Base-by-base conservation (phyloP, 1,140 invertebrate species). In the Cydia splendana region DNA sequence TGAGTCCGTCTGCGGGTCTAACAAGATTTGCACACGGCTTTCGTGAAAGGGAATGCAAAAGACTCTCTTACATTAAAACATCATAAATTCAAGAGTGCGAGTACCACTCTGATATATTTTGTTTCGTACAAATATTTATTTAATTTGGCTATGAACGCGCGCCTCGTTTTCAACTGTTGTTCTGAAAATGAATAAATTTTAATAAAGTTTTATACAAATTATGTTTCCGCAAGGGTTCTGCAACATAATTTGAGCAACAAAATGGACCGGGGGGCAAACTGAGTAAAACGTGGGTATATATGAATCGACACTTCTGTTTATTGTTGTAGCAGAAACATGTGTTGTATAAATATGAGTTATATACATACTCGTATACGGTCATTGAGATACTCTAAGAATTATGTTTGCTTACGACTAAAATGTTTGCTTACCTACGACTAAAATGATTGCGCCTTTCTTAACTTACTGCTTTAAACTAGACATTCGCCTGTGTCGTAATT, bases 51-150 rank as follows among this genome's bases (percentile, higher is more conserved):
- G 67, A 71, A 71, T 71, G 67, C n/a, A 38, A 71, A 71, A 71
- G 42, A 38, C 34, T 34, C 67, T 71, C 34, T 38, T 20, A 71
- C 67, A 71, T 71, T 71, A 71, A 71, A 71, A 34, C 67, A 71
- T 71, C 67, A 71, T 71, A 45, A 71, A 71, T 42, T 71, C 67
- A 71, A 71, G 30, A 34, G 67, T n/a, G 13, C 15, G 15, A 28
- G 65, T n/a, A 30, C 15, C 30, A 7, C 13, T 69, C 30, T 38
- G 67, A 38, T 69, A 42, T 69, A 15, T n/a, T 42, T 38, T 71
- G 34, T 71, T 71, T 71, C 9, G 13, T 38, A n/a, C 67, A 71
- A 71, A 71, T 71, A 71, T 71, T 71, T 71, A 38, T n/a, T 62
- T 62, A 62, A 62, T 62, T 62, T 62, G 24, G 18, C 9, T 24